Base-by-base conservation (phyloP, 53 echinoderm and acorn worm species). In the Actinopyga echinites region DNA sequence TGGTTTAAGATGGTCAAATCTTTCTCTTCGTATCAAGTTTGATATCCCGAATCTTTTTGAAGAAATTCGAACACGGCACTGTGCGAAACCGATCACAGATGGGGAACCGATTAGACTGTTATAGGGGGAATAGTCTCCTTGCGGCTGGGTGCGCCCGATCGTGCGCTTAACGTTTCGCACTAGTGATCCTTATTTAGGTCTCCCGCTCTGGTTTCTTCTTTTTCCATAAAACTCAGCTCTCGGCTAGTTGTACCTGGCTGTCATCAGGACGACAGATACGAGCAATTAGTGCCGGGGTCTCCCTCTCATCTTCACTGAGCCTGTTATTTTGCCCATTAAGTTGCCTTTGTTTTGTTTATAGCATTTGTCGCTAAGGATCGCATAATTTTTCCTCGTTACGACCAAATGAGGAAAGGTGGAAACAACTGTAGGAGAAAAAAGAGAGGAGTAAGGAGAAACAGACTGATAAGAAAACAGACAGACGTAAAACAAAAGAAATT, bases 351-450 rank as follows among this genome's bases (percentile, higher is more conserved):
- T 71, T 71, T 71, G 71, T 71, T 71, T 71, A 71, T 71, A 71
- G 40, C 71, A 71, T 71, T 71, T 71, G 71, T 71, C 71, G 71
- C 71, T 71, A 71, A 42, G 71, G 71, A 71, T 71, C 22, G 71
- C 71, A 71, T 71, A 71, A 49, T 44, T 71, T 42, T 42, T 44
- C 71, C 71, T 71, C 71, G 44, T 71, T 71, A 71, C 45, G 71
- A 71, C 71, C 19, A 71, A 44, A 33, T 40, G 26, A 71, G 71
- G 71, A 30, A 21, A 42, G 38, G 40, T 42, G 42, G n/a, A 40
- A 71, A 71, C 21, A 71, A 26, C 10, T 34, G 64, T 31, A 33
- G 11, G 15, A 64, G 26, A 64, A 64, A 26, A 6, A 65, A 65
- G 15, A 29, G 31, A 7, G 12, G 17, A 20, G n/a, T 5, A 34